Evolutionary conservation across 2,113 vertebrate species (phyloP), one percentile per base, ranked within the genome.

Genomic region (Rhinichthys klamathensis): DNA sequence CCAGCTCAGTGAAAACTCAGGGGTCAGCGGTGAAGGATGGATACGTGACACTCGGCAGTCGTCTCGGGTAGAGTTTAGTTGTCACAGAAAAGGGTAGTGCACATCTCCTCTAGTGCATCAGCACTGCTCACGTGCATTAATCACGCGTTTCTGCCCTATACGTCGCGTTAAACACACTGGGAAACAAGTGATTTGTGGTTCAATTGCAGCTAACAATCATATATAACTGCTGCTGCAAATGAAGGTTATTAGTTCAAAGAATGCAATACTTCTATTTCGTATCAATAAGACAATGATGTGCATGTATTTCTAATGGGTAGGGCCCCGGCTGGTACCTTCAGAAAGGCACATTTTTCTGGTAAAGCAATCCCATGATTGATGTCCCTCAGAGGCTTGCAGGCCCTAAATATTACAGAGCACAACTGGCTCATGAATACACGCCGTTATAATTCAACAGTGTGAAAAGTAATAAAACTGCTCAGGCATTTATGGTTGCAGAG

Each of bases 21-120:
- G 92, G 91, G 91, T 93, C 90, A 91, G 65, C 88, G 78, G 90
- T 89, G 85, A 92, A 88, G 74, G 89, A 72, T 86, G 84, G 94
- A 93, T 92, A 94, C 85, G 90, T 84, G 93, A 94, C 92, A 92
- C 94, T 91, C 18, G 90, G 90, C 92, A 91, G 91, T 90, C 83
- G 85, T 91, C 90, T 92, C 90, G 88, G 87, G 90, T 92, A 88
- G 89, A 88, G 92, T 89, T 41, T 91, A 92, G 91, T 90, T 92
- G 93, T 93, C 91, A 90, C 91, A 89, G 84, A 58, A 88, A 91
- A 88, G 90, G 90, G 90, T 80, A 83, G 86, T 81, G 85, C 89
- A 87, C 27, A 78, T 92, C 92, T 92, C 90, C 91, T 92, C 89
- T 88, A 88, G 90, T 91, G 89, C 85, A 78, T 89, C 89, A 90